phyloP scores from a whole-genome alignment of 2,888 invertebrate genomes.

The Augochlorella aurata region DNA sequence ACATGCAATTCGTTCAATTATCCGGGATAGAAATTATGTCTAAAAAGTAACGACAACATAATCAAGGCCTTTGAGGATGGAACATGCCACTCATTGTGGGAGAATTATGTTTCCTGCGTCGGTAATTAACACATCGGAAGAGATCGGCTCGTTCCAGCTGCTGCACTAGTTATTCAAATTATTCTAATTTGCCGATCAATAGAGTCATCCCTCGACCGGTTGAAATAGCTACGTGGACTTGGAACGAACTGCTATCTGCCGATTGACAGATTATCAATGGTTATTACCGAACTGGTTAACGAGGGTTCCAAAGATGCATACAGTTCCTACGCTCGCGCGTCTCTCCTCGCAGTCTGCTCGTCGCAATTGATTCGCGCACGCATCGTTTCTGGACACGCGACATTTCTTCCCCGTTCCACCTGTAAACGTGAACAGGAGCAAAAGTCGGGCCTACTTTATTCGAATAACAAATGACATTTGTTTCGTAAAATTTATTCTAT shows the following conservation, averaged over 20 bases:
- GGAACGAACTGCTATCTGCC: slow-evolving; percentile 24
- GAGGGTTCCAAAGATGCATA: slow-evolving; percentile 33
- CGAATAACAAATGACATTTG: no score
- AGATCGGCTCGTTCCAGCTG: background rate
- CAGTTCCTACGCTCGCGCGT: background rate
- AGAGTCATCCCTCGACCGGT: background rate
- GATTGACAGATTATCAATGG: slow-evolving; percentile 65
- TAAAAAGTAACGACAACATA: background rate
- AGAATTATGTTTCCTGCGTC: background rate
- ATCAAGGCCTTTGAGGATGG: background rate
- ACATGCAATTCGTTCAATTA: background rate
- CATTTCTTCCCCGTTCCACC: background rate
- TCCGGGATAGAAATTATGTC: background rate
- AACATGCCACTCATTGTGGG: background rate
- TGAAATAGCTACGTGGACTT: slow-evolving; percentile 1
- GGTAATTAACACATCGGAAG: slow-evolving; percentile 1
- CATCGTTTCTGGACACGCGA: slow-evolving; percentile 3
- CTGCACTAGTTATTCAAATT: background rate
- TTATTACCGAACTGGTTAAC: slow-evolving; percentile 57
- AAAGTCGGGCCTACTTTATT: no score
- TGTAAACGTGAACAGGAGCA: background rate
- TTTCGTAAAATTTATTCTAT: no score
- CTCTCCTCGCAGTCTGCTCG: background rate
- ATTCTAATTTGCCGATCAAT: background rate
- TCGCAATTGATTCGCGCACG: slow-evolving; percentile 4